Conservation (phyloP, 2,113 vertebrate genomes). For the Saguinus imperator region DNA sequence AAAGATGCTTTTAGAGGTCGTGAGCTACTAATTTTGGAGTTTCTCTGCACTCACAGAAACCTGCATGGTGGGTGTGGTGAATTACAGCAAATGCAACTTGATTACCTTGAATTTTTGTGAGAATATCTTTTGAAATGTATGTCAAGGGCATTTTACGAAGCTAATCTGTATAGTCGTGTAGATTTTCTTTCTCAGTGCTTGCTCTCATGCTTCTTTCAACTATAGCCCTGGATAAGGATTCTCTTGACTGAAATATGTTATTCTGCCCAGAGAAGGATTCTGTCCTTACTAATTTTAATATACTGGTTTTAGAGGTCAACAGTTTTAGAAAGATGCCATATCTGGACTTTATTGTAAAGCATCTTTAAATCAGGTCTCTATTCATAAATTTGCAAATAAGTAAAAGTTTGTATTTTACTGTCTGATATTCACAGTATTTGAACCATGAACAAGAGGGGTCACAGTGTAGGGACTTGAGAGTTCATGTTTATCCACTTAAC, state of each 20-base stretch:
- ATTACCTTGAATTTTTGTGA: accelerated
- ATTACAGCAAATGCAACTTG: neutral
- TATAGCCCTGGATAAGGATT: neutral
- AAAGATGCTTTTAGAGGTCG: neutral
- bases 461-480: neutral
- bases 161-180: neutral
- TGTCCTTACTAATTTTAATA: neutral
- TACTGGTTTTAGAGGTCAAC: neutral
- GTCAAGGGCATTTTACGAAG: neutral
- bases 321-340: neutral
- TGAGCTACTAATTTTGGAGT: no score
- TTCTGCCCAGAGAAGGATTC: neutral
- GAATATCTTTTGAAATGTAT: neutral
- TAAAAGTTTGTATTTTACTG: neutral
- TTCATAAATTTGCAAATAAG: neutral
- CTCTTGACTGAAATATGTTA: neutral
- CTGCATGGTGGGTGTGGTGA: neutral
- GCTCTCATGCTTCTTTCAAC: neutral
- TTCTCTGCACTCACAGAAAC: neutral
- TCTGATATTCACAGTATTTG: neutral
- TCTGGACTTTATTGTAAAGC: neutral
- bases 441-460: accelerated
- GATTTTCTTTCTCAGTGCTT: neutral
- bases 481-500: neutral
- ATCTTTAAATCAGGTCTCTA: neutral